Conservation (phyloP, 2,888 invertebrate genomes). For the Congeria kusceri region DNA sequence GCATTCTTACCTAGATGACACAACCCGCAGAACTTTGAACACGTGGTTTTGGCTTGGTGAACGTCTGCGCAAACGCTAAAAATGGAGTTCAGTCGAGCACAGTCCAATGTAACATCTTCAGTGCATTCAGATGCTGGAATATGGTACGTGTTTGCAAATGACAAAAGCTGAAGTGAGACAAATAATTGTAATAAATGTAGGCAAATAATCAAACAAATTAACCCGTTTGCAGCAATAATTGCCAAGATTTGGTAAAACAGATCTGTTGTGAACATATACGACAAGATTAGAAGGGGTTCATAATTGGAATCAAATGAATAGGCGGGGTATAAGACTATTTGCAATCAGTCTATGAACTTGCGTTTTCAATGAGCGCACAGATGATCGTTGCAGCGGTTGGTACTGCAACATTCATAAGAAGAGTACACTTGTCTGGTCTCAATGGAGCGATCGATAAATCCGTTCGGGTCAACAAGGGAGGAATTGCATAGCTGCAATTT, state of each 20-base stretch:
- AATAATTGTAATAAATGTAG: no score
- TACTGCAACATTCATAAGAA: background rate
- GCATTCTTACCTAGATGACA: background rate
- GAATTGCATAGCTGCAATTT: background rate
- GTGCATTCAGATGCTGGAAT: background rate
- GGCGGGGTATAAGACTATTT: no score
- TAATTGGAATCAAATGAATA: no score
- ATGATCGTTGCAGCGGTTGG: background rate
- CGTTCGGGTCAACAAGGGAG: background rate
- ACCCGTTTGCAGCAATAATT: no score
- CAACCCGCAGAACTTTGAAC: background rate
- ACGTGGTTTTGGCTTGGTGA: background rate
- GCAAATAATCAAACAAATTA: no score
- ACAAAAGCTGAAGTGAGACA: no score
- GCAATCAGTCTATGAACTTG: background rate
- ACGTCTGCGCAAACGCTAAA: constrained; percentile 1
- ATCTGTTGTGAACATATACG: no score
- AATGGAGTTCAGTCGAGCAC: background rate
- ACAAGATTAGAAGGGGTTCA: no score
- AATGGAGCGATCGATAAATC: background rate
- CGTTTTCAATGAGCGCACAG: constrained; percentile 2
- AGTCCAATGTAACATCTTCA: background rate
- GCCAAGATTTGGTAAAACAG: no score
- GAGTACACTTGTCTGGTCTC: background rate
- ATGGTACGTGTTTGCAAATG: no score